phyloP scores from a whole-genome alignment of 2,113 vertebrate species.

The Otus sunia region DNA sequence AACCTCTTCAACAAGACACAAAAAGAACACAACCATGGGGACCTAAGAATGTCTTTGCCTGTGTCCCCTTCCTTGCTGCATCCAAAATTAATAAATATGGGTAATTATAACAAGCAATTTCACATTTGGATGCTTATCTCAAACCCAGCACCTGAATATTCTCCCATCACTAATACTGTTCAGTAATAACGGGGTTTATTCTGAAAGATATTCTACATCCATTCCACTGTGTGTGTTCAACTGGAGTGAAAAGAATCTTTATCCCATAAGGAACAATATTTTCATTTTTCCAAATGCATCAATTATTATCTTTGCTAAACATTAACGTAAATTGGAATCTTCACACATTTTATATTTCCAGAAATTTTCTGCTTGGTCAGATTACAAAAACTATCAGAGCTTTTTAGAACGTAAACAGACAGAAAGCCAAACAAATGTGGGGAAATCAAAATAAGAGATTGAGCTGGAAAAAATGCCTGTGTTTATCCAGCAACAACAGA shows the following conservation, averaged over 20 bases:
- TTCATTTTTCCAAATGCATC: not conserved
- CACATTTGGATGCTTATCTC: not conserved
- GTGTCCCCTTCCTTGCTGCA: not conserved
- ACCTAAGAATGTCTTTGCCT: not conserved
- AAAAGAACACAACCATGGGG: not conserved
- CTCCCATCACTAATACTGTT: not conserved
- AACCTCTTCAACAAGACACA: not conserved
- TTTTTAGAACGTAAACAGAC: not conserved
- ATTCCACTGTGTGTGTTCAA: not conserved
- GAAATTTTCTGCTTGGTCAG: not conserved
- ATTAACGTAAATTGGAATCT: not conserved
- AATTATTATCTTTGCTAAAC: not conserved
- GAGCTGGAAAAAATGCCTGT: not conserved
- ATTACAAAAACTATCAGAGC: not conserved
- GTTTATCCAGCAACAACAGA: not conserved
- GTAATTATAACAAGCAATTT: not conserved
- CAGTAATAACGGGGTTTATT: not conserved
- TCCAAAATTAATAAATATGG: not conserved
- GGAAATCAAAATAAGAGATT: not conserved
- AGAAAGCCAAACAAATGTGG: not conserved
- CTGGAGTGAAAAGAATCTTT: not conserved
- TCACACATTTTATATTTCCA: not conserved
- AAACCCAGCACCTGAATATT: not conserved
- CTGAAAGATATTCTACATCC: not conserved
- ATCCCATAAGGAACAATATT: not conserved